These are phyloP conservation scores for Andrena chrysosceles DNA, from an alignment of 2,888 invertebrate species.

Conservation along the genomic window DNA sequence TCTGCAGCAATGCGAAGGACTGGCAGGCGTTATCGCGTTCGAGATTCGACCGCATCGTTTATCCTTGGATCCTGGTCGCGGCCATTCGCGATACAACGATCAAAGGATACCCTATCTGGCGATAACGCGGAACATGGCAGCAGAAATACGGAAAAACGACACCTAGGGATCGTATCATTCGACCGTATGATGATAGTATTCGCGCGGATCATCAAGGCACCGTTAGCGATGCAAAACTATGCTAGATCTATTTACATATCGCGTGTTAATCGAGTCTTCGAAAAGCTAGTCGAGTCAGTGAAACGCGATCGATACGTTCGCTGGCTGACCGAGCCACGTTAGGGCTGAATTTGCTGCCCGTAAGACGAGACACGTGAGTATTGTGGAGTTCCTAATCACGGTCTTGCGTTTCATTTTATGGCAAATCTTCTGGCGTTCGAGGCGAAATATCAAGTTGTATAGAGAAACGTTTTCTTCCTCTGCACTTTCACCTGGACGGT, in stretches of 20 bases:
- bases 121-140: conserved; percentile 56
- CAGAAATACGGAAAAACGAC: conserved; percentile 29
- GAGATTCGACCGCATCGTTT: conserved; percentile 65
- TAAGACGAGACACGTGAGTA: no score
- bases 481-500: no score
- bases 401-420: no score
- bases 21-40: conserved; percentile 62
- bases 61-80: conserved; percentile 49
- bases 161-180: conserved; percentile 23
- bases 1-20: conserved; percentile 33
- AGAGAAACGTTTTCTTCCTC: no score
- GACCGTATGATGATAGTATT: conserved; percentile 11
- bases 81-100: conserved; percentile 46
- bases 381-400: no score
- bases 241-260: conserved; percentile 19
- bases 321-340: not conserved
- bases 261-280: conserved; percentile 1
- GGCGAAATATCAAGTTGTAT: no score
- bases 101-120: conserved; percentile 46
- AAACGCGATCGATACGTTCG: not conserved
- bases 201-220: conserved; percentile 11
- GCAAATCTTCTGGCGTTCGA: no score
- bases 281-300: not conserved
- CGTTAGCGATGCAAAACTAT: conserved; percentile 8
- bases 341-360: no score